phyloP scores from a whole-genome alignment of 2,888 invertebrate species.

The Anoncus sp. region DNA sequence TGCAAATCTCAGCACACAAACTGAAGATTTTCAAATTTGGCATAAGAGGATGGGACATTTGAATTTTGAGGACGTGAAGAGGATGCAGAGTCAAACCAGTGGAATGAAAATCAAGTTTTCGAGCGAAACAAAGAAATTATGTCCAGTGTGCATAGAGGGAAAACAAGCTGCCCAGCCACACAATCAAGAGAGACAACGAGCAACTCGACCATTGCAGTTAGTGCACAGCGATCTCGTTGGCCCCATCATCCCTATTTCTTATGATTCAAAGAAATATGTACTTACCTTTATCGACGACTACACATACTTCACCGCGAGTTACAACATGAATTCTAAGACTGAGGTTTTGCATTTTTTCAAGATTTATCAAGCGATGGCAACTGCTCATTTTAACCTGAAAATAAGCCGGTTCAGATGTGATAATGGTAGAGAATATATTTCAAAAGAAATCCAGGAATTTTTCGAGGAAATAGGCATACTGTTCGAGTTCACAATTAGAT shows the following conservation, averaged over 20 bases:
- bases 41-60: conserved; percentile 65
- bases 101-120: conserved; percentile 51
- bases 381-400: conserved; percentile 68
- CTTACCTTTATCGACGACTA: conserved; percentile 69
- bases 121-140: conserved; percentile 34
- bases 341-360: conserved; percentile 71
- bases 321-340: conserved; percentile 53
- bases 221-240: conserved; percentile 72
- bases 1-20: conserved; percentile 14
- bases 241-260: conserved; percentile 67
- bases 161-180: conserved; percentile 63
- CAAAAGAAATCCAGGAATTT: conserved; percentile 64
- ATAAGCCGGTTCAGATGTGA: conserved; percentile 69
- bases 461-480: conserved; percentile 68
- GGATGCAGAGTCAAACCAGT: conserved; percentile 25
- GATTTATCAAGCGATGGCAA: conserved; percentile 67
- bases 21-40: conserved; percentile 56
- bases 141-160: conserved; percentile 63
- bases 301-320: conserved; percentile 65
- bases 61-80: conserved; percentile 48
- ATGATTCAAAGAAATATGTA: conserved; percentile 61
- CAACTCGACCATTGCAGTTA: conserved; percentile 63
- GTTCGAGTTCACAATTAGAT: conserved; percentile 68
- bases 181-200: conserved; percentile 56
- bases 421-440: conserved; percentile 70